Base-by-base conservation (phyloP, 2,888 invertebrate genomes). In the Rhopalosiphum nymphaeae region DNA sequence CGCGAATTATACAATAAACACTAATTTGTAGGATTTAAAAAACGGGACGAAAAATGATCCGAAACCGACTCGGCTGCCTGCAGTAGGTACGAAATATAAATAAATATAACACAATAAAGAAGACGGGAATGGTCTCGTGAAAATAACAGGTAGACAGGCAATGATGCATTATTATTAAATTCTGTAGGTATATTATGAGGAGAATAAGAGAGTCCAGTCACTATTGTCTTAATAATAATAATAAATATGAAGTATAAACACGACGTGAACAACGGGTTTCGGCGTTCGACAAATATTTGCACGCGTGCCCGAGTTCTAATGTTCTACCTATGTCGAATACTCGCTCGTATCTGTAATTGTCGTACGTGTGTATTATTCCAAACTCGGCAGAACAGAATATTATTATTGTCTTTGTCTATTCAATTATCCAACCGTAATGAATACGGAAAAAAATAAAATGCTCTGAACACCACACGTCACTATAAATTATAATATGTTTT, bases 231-330 rank as follows among this genome's bases (percentile, higher is more conserved):
- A 85, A 85, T 42, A 42, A 67, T 67, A 36, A 67, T 42, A 84
- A 85, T 42, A 42, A 36, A 78, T 36, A 7, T 36, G 78, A 78
- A 78, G 78, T 78, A 78, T 78, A 36, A 78, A 78, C 78, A 53
- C 53, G 53, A 44, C 42, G 29, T 29, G 26, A 85, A 85, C 85
- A 85, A 85, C 85, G 85, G 85, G 85, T 85, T 85, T 85, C 44
- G 44, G 85, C 29, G 29, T 85, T 29, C 9, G 44, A 85, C 44
- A 44, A 85, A 85, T 85, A 85, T 85, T 85, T 85, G 85, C 85
- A 85, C 85, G 44, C 85, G 85, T 85, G 85, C 85, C 85, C 85
- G 44, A 85, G 85, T 85, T 85, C 44, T 85, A 26, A 85, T 85
- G 78, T 78, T 21, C 78, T 42, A 53, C 53, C 21, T 53, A 42